A percentile compares a stretch with the other conserved stretches of the same genome.
phyloP scores from a whole-genome alignment of 2,113 vertebrate genomes.

The Labeo rohita region DNA sequence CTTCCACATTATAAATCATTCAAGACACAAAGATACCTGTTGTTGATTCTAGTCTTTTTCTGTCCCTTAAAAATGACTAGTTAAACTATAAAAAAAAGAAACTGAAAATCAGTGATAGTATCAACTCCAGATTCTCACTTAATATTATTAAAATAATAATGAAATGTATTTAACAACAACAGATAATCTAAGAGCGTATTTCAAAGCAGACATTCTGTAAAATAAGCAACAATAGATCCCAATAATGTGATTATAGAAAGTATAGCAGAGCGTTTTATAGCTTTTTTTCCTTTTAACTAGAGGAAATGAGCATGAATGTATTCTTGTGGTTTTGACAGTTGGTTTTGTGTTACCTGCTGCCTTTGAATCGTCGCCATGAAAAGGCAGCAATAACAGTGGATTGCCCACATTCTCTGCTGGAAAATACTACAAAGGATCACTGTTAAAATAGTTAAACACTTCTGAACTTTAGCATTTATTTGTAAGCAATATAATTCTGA shows the following conservation, averaged over 20 bases:
- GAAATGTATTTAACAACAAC: neutral
- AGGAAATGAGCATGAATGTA: neutral
- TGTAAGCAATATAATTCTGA: neutral
- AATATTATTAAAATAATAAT: neutral
- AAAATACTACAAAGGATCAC: neutral
- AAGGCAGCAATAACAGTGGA: constrained; percentile 2
- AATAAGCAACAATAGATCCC: neutral
- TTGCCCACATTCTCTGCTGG: neutral
- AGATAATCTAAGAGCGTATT: neutral
- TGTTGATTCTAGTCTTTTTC: neutral
- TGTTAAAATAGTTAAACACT: neutral
- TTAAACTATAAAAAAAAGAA: neutral
- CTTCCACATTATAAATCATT: constrained; percentile 45
- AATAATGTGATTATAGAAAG: neutral
- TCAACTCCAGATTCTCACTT: neutral
- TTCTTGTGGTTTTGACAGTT: neutral
- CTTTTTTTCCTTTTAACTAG: neutral
- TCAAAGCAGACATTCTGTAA: neutral
- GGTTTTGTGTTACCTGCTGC: constrained; percentile 1
- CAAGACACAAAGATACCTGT: constrained; percentile 1
- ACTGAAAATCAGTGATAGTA: neutral
- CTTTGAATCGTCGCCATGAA: neutral
- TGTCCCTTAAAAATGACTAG: neutral
- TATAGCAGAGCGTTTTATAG: neutral
- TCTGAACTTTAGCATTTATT: neutral